Conservation (phyloP, 1,140 invertebrate genomes). For the Philopotamus ludificatus region DNA sequence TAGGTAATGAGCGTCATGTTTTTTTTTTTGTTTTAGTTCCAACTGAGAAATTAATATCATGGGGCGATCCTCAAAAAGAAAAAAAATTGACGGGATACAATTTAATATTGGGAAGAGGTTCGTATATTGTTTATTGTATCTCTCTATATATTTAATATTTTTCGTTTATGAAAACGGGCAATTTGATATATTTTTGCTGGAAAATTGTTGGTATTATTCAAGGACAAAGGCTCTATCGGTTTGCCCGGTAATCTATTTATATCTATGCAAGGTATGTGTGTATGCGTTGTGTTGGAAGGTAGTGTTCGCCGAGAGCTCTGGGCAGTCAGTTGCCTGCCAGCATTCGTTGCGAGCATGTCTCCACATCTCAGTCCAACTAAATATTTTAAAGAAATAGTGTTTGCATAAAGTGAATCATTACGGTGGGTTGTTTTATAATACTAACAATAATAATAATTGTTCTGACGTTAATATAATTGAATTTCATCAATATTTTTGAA, state of each 20-base stretch:
- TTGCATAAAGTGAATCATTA: too few species aligned
- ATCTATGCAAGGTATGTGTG: neutral
- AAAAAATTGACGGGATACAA: conserved; percentile 13
- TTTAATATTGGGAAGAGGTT: conserved; percentile 17
- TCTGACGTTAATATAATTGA: too few species aligned
- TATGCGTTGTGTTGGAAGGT: neutral
- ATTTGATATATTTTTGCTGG: neutral
- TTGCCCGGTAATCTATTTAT: neutral
- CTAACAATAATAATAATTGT: too few species aligned
- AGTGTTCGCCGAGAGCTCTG: neutral
- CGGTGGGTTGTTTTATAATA: too few species aligned
- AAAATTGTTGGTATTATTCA: neutral
- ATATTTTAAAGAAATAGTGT: too few species aligned
- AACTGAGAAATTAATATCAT: conserved; percentile 10
- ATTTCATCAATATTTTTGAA: too few species aligned
- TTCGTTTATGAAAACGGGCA: neutral
- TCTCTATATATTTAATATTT: conserved; percentile 1
- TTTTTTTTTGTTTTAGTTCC: too few species aligned
- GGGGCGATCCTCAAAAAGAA: conserved; percentile 17
- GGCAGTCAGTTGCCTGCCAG: too few species aligned
- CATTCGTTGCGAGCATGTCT: too few species aligned
- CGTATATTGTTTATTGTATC: neutral
- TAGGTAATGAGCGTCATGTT: too few species aligned
- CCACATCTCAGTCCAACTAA: too few species aligned
- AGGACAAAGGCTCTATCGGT: neutral